Evolutionary conservation across 2,797 vertebrate species (phyloP), one percentile per base, ranked within the genome.

Genomic region (Poecilia gillii): DNA sequence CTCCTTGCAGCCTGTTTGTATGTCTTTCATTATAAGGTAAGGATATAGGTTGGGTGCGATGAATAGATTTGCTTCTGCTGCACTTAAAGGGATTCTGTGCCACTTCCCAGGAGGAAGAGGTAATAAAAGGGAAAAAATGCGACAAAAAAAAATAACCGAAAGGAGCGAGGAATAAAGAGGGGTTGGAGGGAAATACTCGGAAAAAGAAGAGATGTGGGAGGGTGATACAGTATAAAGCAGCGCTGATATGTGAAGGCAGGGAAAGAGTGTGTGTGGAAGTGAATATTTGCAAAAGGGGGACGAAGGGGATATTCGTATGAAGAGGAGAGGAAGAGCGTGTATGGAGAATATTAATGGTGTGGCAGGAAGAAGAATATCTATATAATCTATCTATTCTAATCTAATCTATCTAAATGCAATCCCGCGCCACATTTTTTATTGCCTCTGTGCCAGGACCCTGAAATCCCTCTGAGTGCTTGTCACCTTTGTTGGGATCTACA

Each of bases 321-420:
- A 85, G 87, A 84, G 81, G 81, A 88, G 82, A 85, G 75, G 79
- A 87, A 81, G 86, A 85, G 82, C 39, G 84, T 85, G 87, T 87
- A 92, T 87, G 76, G 86, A 88, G 93, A 95, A 95, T 95, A 95
- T 95, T 93, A 95, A 96, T 95, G 89, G 87, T 77, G 85, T 92
- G 90, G 93, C 92, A 94, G 90, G 85, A 90, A 91, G 89, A 90
- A 72, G 90, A 92, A 88, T 89, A 86, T 49, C 66, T 68, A 31
- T 74, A 74, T 62, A 62, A 23, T 73, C 62, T 68, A 33, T 62
- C 46, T 72, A 11, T 45, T 59, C 76, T 73, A 33, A 33, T 62
- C 46, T 72, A 8, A 51, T 51, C 72, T 23, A 73, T 53, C 31
- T 53, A 73, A 53, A 83, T n/a, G 73, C 33, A 76, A 74, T 87